Base-by-base conservation (phyloP, 2,888 invertebrate species). In the Hymenopus coronatus region DNA sequence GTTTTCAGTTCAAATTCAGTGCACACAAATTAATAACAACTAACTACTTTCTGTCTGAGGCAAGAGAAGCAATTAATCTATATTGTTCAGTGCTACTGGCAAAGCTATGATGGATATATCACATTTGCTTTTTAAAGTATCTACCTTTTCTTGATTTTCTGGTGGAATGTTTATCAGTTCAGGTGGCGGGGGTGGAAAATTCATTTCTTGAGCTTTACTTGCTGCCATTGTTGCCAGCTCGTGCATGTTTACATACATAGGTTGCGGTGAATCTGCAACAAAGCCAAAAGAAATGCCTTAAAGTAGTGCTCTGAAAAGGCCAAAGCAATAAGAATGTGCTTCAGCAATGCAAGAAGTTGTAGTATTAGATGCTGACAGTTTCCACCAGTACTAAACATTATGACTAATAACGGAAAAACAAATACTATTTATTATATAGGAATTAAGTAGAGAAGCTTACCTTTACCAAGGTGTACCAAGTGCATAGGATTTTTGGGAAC, bases 221-320 rank as follows among this genome's bases (percentile, higher is more conserved):
- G 97, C 97, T 84, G 97, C 97, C 94, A 97, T 94, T 91, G 95
- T 96, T 33, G 97, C 97, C 92, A 98, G 93, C 93, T 98, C 98
- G 91, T 97, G 97, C 97, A 98, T 97, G 93, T 98, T 98, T 92
- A 98, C 98, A 93, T 98, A 98, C 92, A 98, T 95, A 33, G 98
- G 98, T 93, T 96, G 96, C 84, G 95, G 95, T 92, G 94, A 94
- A 91, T 94, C 95, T 94, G 92, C 12, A 84, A 70, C 12, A 91
- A 90, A 81, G 30, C 81, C 20, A 84, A 40, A 54, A 20, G 0
- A 70, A 20, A 20, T 70, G 54, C 20, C 20, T 70, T 70, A 20
- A 20, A 1, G 9, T 4, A 70, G 25, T 70, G 54, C 6, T 70
- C 25, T 70, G 54, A 70, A 70, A 54, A 70, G 6, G 15, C 20